Evolutionary conservation across 1,140 invertebrate genomes (phyloP).

Genomic region (Drosophila teissieri): DNA sequence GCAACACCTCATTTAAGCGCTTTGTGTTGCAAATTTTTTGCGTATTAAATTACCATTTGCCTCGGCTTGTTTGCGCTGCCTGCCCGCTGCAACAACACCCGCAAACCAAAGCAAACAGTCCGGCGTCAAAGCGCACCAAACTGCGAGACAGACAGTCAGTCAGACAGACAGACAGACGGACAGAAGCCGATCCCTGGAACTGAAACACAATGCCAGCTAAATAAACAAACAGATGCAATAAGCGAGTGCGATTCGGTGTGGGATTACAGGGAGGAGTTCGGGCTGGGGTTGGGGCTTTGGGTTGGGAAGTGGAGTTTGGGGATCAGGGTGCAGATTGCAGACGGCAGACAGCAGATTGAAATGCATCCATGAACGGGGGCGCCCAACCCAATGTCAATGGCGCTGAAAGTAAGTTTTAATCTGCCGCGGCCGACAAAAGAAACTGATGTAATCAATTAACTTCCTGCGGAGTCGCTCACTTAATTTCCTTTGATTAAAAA

Average conservation of each 20-base stretch:
- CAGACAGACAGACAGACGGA: constrained; percentile 12
- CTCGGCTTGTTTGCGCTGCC: constrained; percentile 55
- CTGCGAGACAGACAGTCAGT: constrained; percentile 2
- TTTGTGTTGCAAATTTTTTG: constrained; percentile 75
- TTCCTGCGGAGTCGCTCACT: constrained; percentile 13
- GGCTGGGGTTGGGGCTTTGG: neutral
- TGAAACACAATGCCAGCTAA: constrained; percentile 72
- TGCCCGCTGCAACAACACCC: constrained; percentile 8
- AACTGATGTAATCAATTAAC: constrained; percentile 37
- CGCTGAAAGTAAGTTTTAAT: constrained; percentile 29
- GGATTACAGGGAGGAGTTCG: constrained; percentile 16
- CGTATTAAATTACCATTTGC: constrained; percentile 79
- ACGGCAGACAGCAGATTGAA: constrained; percentile 45
- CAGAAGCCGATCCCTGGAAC: constrained; percentile 60
- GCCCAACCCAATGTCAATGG: constrained; percentile 34
- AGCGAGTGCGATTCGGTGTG: constrained; percentile 37
- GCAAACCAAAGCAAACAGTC: constrained; percentile 59
- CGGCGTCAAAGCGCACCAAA: constrained; percentile 20
- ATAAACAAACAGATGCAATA: constrained; percentile 72
- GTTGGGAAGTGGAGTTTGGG: neutral
- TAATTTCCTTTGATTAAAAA: constrained; percentile 12
- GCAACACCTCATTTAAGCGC: constrained; percentile 81
- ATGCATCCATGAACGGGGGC: constrained; percentile 54
- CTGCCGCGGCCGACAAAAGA: constrained; percentile 25
- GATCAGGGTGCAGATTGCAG: constrained; percentile 9